Conservation (phyloP, 2,888 invertebrate genomes). For the Luperina nickerlii region DNA sequence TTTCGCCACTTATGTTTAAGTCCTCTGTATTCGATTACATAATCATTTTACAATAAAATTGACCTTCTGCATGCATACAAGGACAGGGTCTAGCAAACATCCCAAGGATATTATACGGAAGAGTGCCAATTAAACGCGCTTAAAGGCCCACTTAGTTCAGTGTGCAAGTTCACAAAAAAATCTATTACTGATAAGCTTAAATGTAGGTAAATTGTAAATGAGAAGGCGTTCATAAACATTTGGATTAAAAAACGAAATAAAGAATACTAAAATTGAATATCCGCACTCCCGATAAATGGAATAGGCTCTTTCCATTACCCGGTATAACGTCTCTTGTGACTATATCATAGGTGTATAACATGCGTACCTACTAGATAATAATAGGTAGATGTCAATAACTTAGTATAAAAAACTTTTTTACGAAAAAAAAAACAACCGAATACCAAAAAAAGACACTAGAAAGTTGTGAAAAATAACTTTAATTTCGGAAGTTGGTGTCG, state of each 20-base stretch:
- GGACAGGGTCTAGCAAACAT: background rate
- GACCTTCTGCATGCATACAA: no score
- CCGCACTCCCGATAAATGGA: background rate
- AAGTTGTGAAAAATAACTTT: no score
- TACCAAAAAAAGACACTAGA: no score
- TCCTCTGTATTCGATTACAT: background rate
- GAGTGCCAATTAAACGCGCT: conserved; percentile 7
- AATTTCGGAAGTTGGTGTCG: no score
- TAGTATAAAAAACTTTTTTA: no score
- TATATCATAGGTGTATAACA: background rate
- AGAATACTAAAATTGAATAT: background rate
- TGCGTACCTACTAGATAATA: background rate
- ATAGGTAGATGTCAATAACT: background rate
- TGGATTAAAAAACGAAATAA: background rate
- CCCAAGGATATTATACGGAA: background rate
- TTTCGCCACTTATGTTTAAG: background rate
- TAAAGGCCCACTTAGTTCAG: conserved; percentile 3
- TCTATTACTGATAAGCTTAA: background rate
- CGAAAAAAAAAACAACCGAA: no score
- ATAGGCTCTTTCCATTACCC: background rate
- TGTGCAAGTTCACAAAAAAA: conserved; percentile 6
- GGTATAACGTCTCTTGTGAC: background rate
- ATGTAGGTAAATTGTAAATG: background rate
- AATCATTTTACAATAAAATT: no score
- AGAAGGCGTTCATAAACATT: background rate